A percentile compares a stretch with the other conserved stretches of the same genome.
Evolutionary conservation across 2,797 vertebrate genomes (phyloP).

Genomic region (Sandelia bainsii): DNA sequence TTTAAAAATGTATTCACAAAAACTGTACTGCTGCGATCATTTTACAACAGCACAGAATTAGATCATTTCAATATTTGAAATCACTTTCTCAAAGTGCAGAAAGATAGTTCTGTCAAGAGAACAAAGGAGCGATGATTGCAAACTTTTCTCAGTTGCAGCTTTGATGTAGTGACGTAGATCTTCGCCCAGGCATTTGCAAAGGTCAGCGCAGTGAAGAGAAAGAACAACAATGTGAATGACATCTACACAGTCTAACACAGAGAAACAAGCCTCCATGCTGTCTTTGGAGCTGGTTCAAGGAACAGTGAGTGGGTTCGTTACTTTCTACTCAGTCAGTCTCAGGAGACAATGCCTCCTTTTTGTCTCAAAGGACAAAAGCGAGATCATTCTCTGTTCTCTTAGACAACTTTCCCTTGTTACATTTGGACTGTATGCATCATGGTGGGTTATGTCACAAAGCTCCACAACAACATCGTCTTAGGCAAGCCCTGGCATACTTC

Average conservation of each 20-base stretch:
- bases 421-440: conserved; percentile 45
- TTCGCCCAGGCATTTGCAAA: conserved; percentile 59
- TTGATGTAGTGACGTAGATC: conserved; percentile 65
- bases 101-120: conserved; percentile 30
- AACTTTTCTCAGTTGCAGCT: conserved; percentile 48
- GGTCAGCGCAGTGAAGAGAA: conserved; percentile 57
- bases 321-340: conserved; percentile 68
- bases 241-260: conserved; percentile 34
- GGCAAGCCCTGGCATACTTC: conserved; percentile 21
- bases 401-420: conserved; percentile 68
- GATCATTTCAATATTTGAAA: too few relatives aligned
- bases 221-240: conserved; percentile 50
- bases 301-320: conserved; percentile 73
- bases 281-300: conserved; percentile 64
- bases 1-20: not conserved
- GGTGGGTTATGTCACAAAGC: conserved; percentile 68
- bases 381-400: conserved; percentile 57
- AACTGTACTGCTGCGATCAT: not conserved
- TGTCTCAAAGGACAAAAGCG: conserved; percentile 62
- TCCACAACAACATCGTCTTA: conserved; percentile 29
- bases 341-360: conserved; percentile 63
- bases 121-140: conserved; percentile 40
- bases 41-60: not conserved
- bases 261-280: conserved; percentile 64
- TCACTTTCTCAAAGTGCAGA: not conserved